Base-by-base conservation (phyloP, 2,797 vertebrate genomes). In the Psittacula derbiana region DNA sequence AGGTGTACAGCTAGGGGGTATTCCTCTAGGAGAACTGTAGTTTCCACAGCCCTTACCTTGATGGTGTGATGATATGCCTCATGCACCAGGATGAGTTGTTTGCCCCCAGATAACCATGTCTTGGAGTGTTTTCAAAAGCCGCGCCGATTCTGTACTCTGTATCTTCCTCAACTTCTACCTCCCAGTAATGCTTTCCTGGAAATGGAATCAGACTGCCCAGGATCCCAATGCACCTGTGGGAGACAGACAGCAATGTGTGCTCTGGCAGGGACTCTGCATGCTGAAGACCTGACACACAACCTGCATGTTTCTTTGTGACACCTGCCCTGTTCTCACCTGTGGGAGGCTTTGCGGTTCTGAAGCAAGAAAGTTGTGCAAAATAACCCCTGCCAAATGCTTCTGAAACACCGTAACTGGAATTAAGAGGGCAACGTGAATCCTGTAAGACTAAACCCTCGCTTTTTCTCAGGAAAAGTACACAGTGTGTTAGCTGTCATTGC, bases 51-150 rank as follows among this genome's bases (percentile, higher is more conserved):
- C 30, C 80, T 97, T 98, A 99, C 99, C 99, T 99, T 57, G 98
- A 97, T 10, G 98, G 98, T 16, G 98, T 98, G 76, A 98, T 97
- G 33, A 98, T 98, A 92, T 99, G 99, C 80, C 98, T 98, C 98
- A 99, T 98, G 94, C 99, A 99, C 99, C 99, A 99, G 24, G 99
- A 99, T 6, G 97, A 98, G 74, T 91, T 95, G 95, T 98, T 99
- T 40, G 98, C 98, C 16, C 99, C 99, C 24, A 99, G 97, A 64
- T 98, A 98, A 7, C 98, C 98, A 78, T 98, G 98, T 66, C 98
- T 98, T 0, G 98, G 98, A 0, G 98, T 99, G 92, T 99, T 98
- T 83, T 98, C 98, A 19, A 98, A 99, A 17, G 99, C 99, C 64
- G 99, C 98, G 0, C 99, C 99, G 1, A 99, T 92, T 13, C 98